Base-by-base conservation (phyloP, 2,113 vertebrate genomes). In the Talpa occidentalis region DNA sequence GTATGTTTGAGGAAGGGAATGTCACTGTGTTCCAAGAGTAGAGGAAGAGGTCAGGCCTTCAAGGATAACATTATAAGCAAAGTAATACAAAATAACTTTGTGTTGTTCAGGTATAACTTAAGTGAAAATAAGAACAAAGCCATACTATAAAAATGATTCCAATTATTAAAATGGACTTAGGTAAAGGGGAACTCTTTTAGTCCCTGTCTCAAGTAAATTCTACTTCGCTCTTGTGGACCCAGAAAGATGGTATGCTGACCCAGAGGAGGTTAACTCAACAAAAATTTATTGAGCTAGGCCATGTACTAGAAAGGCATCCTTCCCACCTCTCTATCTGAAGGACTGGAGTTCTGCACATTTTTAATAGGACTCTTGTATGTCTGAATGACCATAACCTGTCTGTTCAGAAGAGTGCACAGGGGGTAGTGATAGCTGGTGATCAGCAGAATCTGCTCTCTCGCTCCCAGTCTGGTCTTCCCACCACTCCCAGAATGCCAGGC, bases 61-160 rank as follows among this genome's bases (percentile, higher is more conserved):
- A 9, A 72, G 44, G 17, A 86, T 26, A n/a, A 42, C 5, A 69
- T 76, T 22, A 73, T 7, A 60, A 26, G 82, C 14, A 40, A 72
- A 24, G 37, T 35, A 72, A 9, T 47, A 5, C 40, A 95, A 66
- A 40, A 42, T 10, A 24, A 62, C 28, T 72, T 47, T 59, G n/a
- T 74, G 32, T 1, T 32, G 0, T 64, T 7, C 62, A 35, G 19
- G 72, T 21, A 80, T 5, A 83, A 52, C 76, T 77, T 17, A 82
- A 88, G 59, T 56, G 22, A 87, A 91, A 92, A 62, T 17, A 90
- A 24, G 24, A 96, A 72, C 32, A 90, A 60, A 78, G 32, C 1
- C 21, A 44, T 24, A 59, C 6, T 35, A 52, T 52, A 80, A 80
- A 89, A 93, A 91, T 32, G 32, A 73, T 59, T 67, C 47, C 32